phyloP scores from a whole-genome alignment of 2,888 invertebrate genomes.

The Diploptera punctata region DNA sequence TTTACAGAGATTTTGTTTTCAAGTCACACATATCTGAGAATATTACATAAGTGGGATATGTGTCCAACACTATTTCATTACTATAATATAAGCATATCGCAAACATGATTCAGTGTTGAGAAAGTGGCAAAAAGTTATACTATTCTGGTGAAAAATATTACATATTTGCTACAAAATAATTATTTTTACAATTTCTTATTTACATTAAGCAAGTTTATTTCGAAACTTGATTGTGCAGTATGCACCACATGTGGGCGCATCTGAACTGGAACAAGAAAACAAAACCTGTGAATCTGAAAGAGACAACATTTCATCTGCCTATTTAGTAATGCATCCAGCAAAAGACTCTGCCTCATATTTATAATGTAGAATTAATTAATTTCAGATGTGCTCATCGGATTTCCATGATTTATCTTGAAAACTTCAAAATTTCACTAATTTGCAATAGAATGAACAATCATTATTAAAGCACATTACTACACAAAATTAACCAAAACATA shows the following conservation, averaged over 20 bases:
- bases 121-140: slow-evolving; percentile 3
- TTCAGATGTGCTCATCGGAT: neutral
- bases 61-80: neutral
- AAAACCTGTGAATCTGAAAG: neutral
- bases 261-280: neutral
- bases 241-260: neutral
- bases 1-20: slow-evolving; percentile 1
- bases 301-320: neutral
- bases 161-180: slow-evolving; percentile 7
- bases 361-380: neutral
- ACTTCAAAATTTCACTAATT: slow-evolving; percentile 15
- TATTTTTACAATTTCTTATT: neutral
- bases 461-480: slow-evolving; percentile 26
- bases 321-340: neutral
- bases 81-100: neutral
- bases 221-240: neutral
- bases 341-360: too few relatives aligned
- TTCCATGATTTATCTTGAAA: neutral
- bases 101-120: neutral
- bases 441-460: slow-evolving; percentile 9
- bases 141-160: slow-evolving; percentile 4
- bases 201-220: neutral
- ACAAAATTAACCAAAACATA: slow-evolving; percentile 12
- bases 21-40: neutral
- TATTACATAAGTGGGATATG: neutral